Percentiles rank a stretch among this genome's conserved stretches.
Evolutionary conservation across 2,888 invertebrate species (phyloP).

Genomic region (Yponomeuta evonymella): DNA sequence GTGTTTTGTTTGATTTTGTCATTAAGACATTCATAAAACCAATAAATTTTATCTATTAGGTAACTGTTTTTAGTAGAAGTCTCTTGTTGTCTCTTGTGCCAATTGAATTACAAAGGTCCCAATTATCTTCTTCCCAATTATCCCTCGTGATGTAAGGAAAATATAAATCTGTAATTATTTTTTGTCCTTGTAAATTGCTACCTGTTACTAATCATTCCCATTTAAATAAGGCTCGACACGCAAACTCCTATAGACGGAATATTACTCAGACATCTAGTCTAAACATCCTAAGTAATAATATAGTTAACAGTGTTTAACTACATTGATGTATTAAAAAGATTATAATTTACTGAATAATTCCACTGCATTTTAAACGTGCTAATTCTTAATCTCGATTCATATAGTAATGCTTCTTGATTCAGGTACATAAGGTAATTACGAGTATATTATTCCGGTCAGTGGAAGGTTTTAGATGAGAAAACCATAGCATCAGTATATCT

Average conservation of each 20-base stretch:
- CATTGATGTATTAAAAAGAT: not conserved
- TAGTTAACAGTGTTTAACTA: not conserved
- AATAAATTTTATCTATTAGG: no score
- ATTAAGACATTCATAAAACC: no score
- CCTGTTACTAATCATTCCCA: conserved; percentile 8
- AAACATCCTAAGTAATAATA: not conserved
- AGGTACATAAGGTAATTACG: no score
- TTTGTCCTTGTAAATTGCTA: conserved; percentile 13
- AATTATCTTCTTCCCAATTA: not conserved
- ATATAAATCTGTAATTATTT: not conserved
- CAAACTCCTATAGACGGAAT: conserved; percentile 11
- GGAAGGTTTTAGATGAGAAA: no score
- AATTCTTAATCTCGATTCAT: no score
- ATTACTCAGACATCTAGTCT: conserved; percentile 5
- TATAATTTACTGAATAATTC: not conserved
- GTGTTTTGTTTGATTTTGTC: no score
- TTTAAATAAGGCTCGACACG: conserved; percentile 7
- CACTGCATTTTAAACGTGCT: not conserved
- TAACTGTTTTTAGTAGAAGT: not conserved
- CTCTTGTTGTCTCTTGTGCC: not conserved
- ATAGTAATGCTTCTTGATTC: no score
- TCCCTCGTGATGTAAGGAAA: not conserved
- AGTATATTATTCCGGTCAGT: no score
- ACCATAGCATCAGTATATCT: no score
- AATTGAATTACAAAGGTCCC: not conserved